Percentiles rank a stretch among this genome's conserved stretches.
These are phyloP conservation scores for Noturus placidus DNA, from an alignment of 2,113 vertebrate genomes.

Conservation along the genomic window DNA sequence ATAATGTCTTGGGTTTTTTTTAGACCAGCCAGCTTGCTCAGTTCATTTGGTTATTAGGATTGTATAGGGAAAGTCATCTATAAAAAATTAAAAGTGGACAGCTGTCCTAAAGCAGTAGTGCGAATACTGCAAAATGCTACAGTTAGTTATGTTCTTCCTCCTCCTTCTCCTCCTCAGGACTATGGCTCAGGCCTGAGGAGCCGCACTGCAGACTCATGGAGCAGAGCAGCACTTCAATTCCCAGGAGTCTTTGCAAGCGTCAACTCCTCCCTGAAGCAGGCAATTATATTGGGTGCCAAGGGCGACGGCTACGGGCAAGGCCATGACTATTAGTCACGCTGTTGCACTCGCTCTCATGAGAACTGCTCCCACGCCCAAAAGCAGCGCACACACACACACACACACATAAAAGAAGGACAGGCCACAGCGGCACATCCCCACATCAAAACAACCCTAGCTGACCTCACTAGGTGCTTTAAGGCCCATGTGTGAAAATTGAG, in stretches of 20 bases:
- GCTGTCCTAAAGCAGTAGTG: constrained; percentile 12
- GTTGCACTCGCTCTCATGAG: constrained; percentile 20
- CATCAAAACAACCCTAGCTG: not conserved
- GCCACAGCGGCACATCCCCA: constrained; percentile 4
- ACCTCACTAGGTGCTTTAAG: constrained; percentile 1
- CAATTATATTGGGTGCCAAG: constrained; percentile 27
- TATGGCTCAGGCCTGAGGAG: constrained; percentile 1
- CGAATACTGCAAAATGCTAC: not conserved
- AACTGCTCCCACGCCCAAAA: not conserved
- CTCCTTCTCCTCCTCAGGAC: not conserved
- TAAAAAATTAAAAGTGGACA: not conserved
- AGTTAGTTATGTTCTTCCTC: not conserved
- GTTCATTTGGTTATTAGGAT: not conserved
- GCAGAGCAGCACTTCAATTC: constrained; percentile 30
- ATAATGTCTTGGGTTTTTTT: not conserved
- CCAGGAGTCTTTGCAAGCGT: constrained; percentile 40
- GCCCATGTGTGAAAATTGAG: constrained; percentile 4
- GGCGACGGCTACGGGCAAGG: constrained; percentile 22
- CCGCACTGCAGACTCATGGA: constrained; percentile 26
- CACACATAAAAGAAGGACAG: not conserved
- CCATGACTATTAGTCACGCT: constrained; percentile 33
- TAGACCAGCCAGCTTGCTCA: not conserved
- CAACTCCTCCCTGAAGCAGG: constrained; percentile 12
- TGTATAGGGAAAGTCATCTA: not conserved
- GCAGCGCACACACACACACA: not conserved